Percentiles rank a stretch among this genome's conserved stretches.
phyloP scores from a whole-genome alignment of 2,888 invertebrate genomes.

The Tinea pellionella region DNA sequence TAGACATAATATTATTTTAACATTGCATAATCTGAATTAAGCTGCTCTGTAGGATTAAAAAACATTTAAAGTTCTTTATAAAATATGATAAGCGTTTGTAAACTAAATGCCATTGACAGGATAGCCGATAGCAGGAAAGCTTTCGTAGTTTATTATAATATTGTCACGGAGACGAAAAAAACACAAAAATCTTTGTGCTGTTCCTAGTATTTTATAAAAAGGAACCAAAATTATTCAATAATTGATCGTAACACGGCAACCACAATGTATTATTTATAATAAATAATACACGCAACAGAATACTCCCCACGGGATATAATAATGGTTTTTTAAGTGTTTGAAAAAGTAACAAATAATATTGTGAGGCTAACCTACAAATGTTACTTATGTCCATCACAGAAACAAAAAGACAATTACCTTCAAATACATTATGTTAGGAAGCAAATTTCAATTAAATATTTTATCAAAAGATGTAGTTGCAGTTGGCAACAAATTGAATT shows the following conservation, averaged over 20 bases:
- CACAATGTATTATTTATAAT: background rate
- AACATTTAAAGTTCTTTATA: conserved; percentile 6
- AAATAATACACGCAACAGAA: background rate
- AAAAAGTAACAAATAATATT: too few relatives aligned
- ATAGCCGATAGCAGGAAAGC: background rate
- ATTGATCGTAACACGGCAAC: background rate
- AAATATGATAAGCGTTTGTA: conserved; percentile 7
- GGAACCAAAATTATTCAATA: background rate
- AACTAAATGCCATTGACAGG: background rate
- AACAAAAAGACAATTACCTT: too few relatives aligned
- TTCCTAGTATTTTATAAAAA: background rate
- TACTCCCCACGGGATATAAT: background rate
- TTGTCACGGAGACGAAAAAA: background rate
- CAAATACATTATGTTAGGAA: too few relatives aligned
- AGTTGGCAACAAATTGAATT: background rate
- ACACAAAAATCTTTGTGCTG: background rate
- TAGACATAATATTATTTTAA: background rate
- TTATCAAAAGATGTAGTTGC: background rate
- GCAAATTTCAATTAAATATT: background rate
- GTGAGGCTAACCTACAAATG: too few relatives aligned
- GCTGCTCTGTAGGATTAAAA: background rate
- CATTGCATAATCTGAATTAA: conserved; percentile 8
- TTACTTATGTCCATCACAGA: too few relatives aligned
- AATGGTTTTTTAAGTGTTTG: background rate
- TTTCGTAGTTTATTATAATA: background rate